Evolutionary conservation across 1,140 invertebrate species (phyloP).

Genomic region (Drosophila tsacasi): DNA sequence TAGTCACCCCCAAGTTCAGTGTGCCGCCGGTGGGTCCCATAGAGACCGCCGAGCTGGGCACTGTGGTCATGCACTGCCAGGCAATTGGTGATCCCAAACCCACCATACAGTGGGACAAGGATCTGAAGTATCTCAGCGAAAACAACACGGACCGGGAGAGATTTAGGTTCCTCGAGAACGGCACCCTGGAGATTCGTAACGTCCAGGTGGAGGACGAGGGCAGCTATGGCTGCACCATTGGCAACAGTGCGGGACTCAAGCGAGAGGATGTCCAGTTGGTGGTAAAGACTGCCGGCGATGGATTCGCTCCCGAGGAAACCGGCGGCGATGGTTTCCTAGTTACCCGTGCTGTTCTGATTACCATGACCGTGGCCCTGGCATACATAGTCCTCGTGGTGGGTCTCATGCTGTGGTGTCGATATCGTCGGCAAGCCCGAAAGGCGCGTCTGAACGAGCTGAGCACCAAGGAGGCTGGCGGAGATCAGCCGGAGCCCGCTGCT

Average conservation of each 20-base stretch:
- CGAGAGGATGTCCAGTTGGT: constrained; percentile 92
- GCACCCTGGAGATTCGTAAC: constrained; percentile 92
- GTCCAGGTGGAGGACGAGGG: constrained; percentile 93
- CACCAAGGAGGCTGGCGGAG: constrained; percentile 70
- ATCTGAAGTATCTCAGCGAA: constrained; percentile 87
- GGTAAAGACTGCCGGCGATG: constrained; percentile 88
- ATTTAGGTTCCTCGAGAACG: constrained; percentile 92
- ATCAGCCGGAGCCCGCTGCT: constrained; percentile 58
- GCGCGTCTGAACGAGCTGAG: constrained; percentile 71
- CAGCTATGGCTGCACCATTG: constrained; percentile 95
- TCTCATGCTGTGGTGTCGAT: constrained; percentile 95
- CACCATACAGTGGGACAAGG: constrained; percentile 96
- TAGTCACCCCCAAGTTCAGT: constrained; percentile 93
- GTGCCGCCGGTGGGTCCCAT: constrained; percentile 91
- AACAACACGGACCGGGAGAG: constrained; percentile 86
- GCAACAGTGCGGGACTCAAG: constrained; percentile 95
- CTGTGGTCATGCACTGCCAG: constrained; percentile 92
- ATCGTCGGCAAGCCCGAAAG: constrained; percentile 87
- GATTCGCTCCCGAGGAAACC: constrained; percentile 84
- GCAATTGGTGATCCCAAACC: constrained; percentile 95
- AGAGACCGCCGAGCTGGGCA: constrained; percentile 91
- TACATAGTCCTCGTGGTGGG: constrained; percentile 97
- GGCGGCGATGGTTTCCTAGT: constrained; percentile 88
- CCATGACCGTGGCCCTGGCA: constrained; percentile 94
- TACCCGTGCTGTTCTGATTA: constrained; percentile 95